These are phyloP conservation scores for Heterodera filipjevi DNA, from an alignment of 2,888 invertebrate genomes.

Conservation along the genomic window DNA sequence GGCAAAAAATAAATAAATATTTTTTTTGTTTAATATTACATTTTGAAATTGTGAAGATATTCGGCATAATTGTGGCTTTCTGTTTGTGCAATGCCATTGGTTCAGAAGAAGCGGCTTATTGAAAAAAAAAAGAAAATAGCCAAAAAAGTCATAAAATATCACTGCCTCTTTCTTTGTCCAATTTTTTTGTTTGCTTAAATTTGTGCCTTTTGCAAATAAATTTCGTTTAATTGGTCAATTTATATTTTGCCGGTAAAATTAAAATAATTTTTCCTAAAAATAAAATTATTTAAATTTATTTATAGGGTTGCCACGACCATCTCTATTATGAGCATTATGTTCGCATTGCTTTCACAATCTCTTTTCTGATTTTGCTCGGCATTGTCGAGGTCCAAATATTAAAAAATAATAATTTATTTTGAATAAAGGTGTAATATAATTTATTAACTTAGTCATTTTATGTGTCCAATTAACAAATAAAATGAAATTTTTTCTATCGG, in stretches of 20 bases:
- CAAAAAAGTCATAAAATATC: no score
- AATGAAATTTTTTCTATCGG: no score
- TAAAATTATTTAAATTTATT: not conserved
- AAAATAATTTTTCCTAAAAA: not conserved
- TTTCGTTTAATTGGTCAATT: no score
- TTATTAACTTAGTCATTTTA: no score
- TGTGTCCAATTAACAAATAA: no score
- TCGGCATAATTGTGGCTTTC: slow-evolving; percentile 64
- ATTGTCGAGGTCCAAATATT: slow-evolving; percentile 38
- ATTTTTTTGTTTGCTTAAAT: not conserved
- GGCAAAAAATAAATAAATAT: slow-evolving; percentile 37
- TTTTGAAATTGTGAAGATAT: slow-evolving; percentile 45
- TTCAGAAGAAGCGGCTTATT: slow-evolving; percentile 33
- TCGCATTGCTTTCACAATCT: slow-evolving; percentile 42
- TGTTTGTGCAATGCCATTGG: slow-evolving; percentile 63
- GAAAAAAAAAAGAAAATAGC: slow-evolving; percentile 7
- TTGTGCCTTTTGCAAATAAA: slow-evolving; percentile 7
- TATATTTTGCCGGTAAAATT: not conserved
- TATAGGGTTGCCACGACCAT: slow-evolving; percentile 43
- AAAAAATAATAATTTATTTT: no score
- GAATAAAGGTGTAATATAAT: no score
- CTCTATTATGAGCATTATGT: slow-evolving; percentile 45
- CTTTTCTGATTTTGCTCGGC: slow-evolving; percentile 33
- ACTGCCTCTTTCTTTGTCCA: not conserved
- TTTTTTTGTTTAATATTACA: not conserved